Conservation (phyloP, 2,113 vertebrate species). For the Aptenodytes forsteri region DNA sequence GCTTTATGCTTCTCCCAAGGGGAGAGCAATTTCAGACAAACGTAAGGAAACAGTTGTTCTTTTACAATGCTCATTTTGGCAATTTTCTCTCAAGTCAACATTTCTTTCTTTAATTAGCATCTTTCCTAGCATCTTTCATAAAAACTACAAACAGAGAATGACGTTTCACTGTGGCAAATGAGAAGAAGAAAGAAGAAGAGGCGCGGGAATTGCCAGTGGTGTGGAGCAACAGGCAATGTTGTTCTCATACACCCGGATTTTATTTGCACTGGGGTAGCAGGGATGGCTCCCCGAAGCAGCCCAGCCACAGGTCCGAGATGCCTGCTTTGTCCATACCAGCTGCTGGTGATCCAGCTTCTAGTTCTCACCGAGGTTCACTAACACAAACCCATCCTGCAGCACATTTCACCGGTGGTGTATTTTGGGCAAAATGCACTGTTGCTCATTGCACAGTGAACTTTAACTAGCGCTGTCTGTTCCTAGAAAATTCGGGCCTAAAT, state of each 20-base stretch:
- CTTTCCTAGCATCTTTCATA: not conserved
- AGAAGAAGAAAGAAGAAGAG: not conserved
- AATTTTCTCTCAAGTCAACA: not conserved
- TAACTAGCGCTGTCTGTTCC: not conserved
- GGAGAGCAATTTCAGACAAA: not conserved
- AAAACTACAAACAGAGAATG: not conserved
- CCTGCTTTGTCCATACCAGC: not conserved
- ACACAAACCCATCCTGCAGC: not conserved
- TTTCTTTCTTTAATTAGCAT: conserved; percentile 20
- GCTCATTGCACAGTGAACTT: not conserved
- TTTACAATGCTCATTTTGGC: not conserved
- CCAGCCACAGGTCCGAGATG: not conserved
- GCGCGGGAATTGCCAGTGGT: accelerated
- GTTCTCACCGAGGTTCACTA: not conserved
- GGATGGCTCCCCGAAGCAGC: not conserved
- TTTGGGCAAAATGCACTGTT: not conserved
- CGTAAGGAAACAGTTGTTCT: not conserved
- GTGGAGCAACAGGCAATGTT: not conserved
- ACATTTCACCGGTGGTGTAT: accelerated
- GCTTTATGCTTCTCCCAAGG: not conserved
- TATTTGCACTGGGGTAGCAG: not conserved
- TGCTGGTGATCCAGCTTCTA: not conserved
- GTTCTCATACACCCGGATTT: not conserved
- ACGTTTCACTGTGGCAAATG: not conserved
- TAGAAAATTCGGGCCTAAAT: not conserved